Evolutionary conservation across 2,797 vertebrate species (phyloP).

Genomic region (Taenioides sp.): DNA sequence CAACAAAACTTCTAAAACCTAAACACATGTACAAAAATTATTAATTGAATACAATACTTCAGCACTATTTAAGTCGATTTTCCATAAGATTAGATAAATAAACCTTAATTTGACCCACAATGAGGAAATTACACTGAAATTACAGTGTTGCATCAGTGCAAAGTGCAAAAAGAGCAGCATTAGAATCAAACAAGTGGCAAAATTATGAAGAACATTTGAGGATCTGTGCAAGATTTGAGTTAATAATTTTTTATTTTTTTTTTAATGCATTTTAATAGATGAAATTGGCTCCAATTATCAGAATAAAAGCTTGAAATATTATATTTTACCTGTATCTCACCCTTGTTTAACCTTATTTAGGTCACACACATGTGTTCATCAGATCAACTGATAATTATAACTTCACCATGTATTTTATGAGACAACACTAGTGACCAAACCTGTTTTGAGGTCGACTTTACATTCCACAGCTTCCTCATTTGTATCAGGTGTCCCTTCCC

Average conservation of each 20-base stretch:
- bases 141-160: not conserved
- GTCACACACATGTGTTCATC: not conserved
- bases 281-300: not conserved
- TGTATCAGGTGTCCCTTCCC: constrained; percentile 32
- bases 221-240: too few species aligned
- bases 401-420: not conserved
- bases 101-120: too few species aligned
- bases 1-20: not conserved
- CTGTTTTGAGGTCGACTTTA: constrained; percentile 6
- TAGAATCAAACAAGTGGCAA: not conserved
- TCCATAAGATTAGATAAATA: too few species aligned
- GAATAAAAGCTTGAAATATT: not conserved
- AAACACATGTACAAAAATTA: not conserved
- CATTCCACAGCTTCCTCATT: constrained; percentile 21
- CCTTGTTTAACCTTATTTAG: not conserved
- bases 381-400: not conserved
- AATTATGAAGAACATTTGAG: too few species aligned
- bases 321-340: not conserved
- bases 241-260: not conserved
- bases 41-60: not conserved
- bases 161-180: not conserved
- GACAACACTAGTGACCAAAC: not conserved
- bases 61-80: not conserved
- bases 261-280: not conserved
- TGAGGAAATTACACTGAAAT: not conserved